Evolutionary conservation across 2,888 invertebrate genomes (phyloP), one percentile per base, ranked within the genome.

Genomic region (Meandrusa payeni): DNA sequence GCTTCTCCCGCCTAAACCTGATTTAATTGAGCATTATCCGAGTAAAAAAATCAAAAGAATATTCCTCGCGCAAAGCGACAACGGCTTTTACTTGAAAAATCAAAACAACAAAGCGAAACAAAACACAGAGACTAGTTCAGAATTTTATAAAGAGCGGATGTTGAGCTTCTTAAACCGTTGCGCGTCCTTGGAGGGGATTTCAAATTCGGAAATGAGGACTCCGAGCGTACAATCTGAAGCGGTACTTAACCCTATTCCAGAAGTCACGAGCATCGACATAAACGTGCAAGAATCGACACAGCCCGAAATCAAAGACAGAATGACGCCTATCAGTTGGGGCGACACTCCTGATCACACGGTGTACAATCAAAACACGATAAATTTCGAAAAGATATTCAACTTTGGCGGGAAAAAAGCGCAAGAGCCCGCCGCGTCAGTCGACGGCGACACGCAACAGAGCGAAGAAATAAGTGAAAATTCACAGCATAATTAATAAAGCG

Each of bases 1-100:
- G 51, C 61, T 81, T 0, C 52, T 79, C 1, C 73, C 75, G 0
- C 78, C 88, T 0, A 89, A 89, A 53, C 88, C 89, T 0, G 89
- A 90, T 54, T 63, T 90, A 20, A 79, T 91, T 11, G 88, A 89
- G 11, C 85, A 89, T 51, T 89, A 89, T 47, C 89, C 90, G 0
- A 86, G 71, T 47, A 82, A 77, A 46, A 90, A 90, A 53, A 78
- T 90, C 7, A 89, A 89, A 39, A 85, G 82, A 40, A 89, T 89
- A 58, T 87, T 90, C 27, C 46, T 86, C 19, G 77, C 79, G 2
- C 81, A 83, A 47, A 76, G 72, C 41, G 80, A 83, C 37, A 77
- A 76, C 44, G 81, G 78, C 1, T 86, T 80, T 42, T 87, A 82
- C 57, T 58, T 85, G 7, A 82, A 81, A 56, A 76, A 81, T 41